These are phyloP conservation scores for Scolanthus callimorphus DNA, from an alignment of 92 coral and sea anemone genomes.

Conservation along the genomic window DNA sequence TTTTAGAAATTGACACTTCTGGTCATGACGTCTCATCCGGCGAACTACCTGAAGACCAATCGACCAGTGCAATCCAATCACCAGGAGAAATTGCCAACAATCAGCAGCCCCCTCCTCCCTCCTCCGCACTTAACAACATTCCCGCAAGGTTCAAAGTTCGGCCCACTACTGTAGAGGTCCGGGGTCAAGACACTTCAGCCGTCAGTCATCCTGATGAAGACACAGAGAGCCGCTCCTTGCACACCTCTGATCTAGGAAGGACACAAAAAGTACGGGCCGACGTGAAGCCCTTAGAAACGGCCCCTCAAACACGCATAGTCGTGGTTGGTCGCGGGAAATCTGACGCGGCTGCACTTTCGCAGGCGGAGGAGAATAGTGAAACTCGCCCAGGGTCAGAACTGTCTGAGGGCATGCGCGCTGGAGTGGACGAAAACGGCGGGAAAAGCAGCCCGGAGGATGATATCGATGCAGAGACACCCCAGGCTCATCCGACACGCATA, in stretches of 20 bases:
- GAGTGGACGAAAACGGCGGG: constrained; percentile 1
- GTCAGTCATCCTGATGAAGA: constrained; percentile 12
- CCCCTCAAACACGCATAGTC: not conserved
- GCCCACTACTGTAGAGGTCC: not conserved
- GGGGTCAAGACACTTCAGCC: not conserved
- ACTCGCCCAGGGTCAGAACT: not conserved
- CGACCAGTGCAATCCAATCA: not conserved
- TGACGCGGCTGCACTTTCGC: not conserved
- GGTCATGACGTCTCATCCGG: too few species aligned
- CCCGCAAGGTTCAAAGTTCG: too few species aligned
- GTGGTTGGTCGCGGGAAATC: too few species aligned
- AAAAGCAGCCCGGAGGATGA: not conserved
- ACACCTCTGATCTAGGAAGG: constrained; percentile 60
- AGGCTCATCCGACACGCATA: constrained; percentile 62
- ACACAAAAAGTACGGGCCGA: not conserved
- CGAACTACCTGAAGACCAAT: too few species aligned
- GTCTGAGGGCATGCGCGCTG: not conserved
- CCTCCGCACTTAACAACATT: not conserved
- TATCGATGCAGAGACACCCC: constrained; percentile 1
- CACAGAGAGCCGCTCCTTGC: constrained; percentile 72
- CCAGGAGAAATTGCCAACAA: not conserved
- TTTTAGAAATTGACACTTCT: too few species aligned
- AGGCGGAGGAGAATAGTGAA: not conserved
- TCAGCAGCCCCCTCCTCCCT: not conserved
- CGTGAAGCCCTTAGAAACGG: not conserved